These are phyloP conservation scores for Dysdera silvatica DNA, from an alignment of 1,140 invertebrate species.

Conservation along the genomic window DNA sequence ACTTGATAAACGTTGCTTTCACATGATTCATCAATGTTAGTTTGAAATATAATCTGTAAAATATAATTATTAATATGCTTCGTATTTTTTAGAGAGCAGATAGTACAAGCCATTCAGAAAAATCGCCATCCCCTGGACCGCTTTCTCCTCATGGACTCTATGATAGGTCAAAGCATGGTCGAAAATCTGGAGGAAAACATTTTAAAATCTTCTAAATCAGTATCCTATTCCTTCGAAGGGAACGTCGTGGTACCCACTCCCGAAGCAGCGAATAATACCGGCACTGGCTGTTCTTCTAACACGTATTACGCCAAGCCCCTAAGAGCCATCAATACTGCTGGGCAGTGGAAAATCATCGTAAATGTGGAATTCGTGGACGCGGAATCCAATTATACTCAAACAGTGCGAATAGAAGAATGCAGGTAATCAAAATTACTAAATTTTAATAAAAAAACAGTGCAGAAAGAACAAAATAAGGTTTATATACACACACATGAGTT, in stretches of 20 bases:
- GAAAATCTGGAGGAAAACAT: constrained; percentile 9
- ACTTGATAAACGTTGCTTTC: too few species aligned
- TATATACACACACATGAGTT: too few species aligned
- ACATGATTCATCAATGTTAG: background rate
- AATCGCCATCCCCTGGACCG: constrained; percentile 23
- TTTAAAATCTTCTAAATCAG: constrained; percentile 7
- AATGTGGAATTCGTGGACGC: constrained; percentile 55
- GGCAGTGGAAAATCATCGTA: constrained; percentile 78
- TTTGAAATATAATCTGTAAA: background rate
- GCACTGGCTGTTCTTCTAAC: constrained; percentile 62
- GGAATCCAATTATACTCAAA: constrained; percentile 59
- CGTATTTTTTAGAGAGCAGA: constrained; percentile 4
- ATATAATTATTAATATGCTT: background rate
- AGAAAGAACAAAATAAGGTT: too few species aligned
- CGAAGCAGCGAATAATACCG: background rate
- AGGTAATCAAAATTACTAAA: too few species aligned
- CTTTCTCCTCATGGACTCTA: constrained; percentile 12
- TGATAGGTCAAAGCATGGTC: background rate
- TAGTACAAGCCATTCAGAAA: constrained; percentile 11
- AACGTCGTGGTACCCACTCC: background rate
- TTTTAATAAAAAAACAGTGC: too few species aligned
- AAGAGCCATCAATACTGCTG: constrained; percentile 63
- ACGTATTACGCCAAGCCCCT: constrained; percentile 73
- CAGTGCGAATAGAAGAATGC: constrained; percentile 74
- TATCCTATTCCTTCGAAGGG: constrained; percentile 18